Evolutionary conservation across 2,888 invertebrate genomes (phyloP), one percentile per base, ranked within the genome.

Genomic region (Caenorhabditis doughertyi): DNA sequence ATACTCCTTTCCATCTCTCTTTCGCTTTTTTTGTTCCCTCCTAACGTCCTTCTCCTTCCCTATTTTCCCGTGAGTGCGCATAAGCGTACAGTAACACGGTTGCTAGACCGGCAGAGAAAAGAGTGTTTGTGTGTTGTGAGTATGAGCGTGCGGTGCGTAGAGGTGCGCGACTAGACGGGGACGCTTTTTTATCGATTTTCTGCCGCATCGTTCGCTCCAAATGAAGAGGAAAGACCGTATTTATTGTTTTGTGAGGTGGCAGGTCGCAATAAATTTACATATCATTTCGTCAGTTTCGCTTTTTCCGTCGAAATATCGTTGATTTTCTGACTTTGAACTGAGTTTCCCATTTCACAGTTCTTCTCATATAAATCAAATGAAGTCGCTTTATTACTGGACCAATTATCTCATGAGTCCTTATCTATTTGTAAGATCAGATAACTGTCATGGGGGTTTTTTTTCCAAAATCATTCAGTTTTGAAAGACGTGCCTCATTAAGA

Each of bases 71-170:
- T 32, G 58, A 23, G 79, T n/a, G 64, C 47, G 70, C 55, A 58
- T 32, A 56, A 65, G 71, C 68, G 72, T 72, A 70, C 70, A 79
- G 77, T 70, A 70, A 67, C 70, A 79, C 56, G 51, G 79, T 55
- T 49, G 72, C 51, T 72, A 49, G 62, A 51, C 62, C 72, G 72
- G 42, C 25, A 39, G 44, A 49, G 32, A 25, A 23, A 65, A 39
- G 58, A 47, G 18, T 71, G 58, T 58, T 47, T 65, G 55, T 64
- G 55, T 56, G 62, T 16, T 44, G 44, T 32, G 65, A 25, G 65
- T 56, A 47, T 56, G 73, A 53, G 55, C 39, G 64, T 51, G 55
- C 49, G 70, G 70, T 64, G 60, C 70, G 53, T 42, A 44, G 71
- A 71, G 71, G 71, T 71, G 71, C 71, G 71, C 71, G 49, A 70